phyloP scores from a whole-genome alignment of 1,140 invertebrate genomes.

The Leptonema lineaticorne region DNA sequence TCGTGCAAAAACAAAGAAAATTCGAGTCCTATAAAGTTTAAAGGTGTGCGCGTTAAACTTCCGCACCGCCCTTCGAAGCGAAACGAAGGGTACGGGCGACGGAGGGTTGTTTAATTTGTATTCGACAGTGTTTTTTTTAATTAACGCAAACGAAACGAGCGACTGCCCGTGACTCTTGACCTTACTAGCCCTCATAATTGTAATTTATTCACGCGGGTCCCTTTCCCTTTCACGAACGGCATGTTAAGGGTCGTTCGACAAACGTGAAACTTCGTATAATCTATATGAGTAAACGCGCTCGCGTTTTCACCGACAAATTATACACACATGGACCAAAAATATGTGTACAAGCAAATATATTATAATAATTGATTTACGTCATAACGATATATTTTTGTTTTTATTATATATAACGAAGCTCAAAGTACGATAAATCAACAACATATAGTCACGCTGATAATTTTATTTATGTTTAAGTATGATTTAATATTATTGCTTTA shows the following conservation, averaged over 20 bases:
- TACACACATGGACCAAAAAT: too few species aligned
- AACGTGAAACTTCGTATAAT: neutral
- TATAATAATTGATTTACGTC: neutral
- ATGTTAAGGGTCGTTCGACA: neutral
- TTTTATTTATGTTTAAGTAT: too few species aligned
- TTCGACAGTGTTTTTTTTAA: neutral
- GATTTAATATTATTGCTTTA: too few species aligned
- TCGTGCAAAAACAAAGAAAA: too few species aligned
- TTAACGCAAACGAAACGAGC: constrained; percentile 5
- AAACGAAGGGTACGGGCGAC: too few species aligned
- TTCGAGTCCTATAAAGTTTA: too few species aligned
- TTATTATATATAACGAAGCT: too few species aligned
- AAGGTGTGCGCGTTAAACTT: too few species aligned
- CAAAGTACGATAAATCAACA: too few species aligned
- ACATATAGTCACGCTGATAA: too few species aligned
- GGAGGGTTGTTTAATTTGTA: neutral
- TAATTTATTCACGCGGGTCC: constrained; percentile 17
- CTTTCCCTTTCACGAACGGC: constrained; percentile 8
- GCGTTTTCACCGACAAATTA: too few species aligned
- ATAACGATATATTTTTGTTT: neutral
- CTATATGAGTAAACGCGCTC: neutral
- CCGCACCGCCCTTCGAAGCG: too few species aligned
- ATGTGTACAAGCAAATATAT: neutral
- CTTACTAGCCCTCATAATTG: constrained; percentile 7
- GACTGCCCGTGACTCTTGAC: constrained; percentile 3